Conservation (phyloP, 2,888 invertebrate genomes). For the Cerceris rybyensis region DNA sequence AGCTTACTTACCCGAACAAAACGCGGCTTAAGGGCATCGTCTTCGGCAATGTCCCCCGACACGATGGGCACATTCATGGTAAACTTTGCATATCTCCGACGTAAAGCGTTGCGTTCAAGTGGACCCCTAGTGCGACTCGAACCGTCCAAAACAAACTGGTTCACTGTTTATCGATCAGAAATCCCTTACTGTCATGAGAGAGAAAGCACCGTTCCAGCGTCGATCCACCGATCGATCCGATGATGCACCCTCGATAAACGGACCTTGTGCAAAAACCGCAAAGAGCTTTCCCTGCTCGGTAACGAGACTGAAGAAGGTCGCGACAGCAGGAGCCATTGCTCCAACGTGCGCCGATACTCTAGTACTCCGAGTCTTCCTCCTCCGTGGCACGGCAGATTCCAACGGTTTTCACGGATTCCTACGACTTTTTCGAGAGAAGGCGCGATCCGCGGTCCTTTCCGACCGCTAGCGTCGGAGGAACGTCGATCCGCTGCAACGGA, state of each 20-base stretch:
- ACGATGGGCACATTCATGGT: slow-evolving; percentile 80
- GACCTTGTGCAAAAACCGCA: slow-evolving; percentile 12
- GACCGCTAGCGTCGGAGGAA: too few species aligned
- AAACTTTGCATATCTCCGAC: slow-evolving; percentile 49
- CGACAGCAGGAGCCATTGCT: slow-evolving; percentile 40
- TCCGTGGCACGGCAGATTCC: neutral
- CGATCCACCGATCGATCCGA: slow-evolving; percentile 2
- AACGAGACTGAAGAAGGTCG: slow-evolving; percentile 9
- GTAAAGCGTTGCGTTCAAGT: neutral
- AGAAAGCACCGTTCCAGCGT: neutral
- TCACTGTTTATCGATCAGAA: too few species aligned
- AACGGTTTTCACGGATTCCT: neutral
- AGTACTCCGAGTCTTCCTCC: slow-evolving; percentile 10
- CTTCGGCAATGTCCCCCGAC: slow-evolving; percentile 78
- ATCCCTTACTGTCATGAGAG: too few species aligned
- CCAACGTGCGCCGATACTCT: neutral
- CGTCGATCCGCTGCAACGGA: too few species aligned
- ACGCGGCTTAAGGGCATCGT: slow-evolving; percentile 77
- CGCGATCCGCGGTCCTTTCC: neutral
- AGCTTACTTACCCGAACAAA: slow-evolving; percentile 78
- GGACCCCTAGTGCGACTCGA: slow-evolving; percentile 1
- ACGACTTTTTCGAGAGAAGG: neutral
- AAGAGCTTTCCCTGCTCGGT: slow-evolving; percentile 26
- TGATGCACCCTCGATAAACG: neutral
- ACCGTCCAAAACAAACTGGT: neutral